Base-by-base conservation (phyloP, 2,888 invertebrate species). In the Eupithecia centaureata region DNA sequence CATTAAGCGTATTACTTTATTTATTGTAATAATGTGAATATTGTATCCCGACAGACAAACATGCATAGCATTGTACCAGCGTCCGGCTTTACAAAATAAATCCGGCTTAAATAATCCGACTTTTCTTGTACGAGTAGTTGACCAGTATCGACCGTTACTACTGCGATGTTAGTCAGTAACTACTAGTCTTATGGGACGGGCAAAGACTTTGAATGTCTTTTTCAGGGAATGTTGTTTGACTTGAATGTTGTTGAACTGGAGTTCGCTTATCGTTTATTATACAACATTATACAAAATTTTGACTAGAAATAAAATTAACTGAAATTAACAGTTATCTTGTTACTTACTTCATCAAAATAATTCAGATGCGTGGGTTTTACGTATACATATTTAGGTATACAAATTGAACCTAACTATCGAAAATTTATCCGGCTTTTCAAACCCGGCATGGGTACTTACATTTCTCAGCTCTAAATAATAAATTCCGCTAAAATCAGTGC, bases 401-500 rank as follows among this genome's bases (percentile, higher is more conserved):
- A 2, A 1, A 18, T 22, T 22, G 0, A 22, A 47, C 18, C 3
- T 13, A 12, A 51, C 2, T 0, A 51, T 15, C 1, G 0, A 13
- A 51, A 27, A 27, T 15, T 7, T 56, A 38, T 30, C 61, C 61
- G 32, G 56, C 38, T 63, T 38, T 59, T 32, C 22, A 22, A 35
- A 30, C 2, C 61, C 58, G 56, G 51, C 51, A n/a, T n/a, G n/a
- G n/a, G n/a, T 22, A 25, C 64, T 58, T 47, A 10, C 27, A 62
- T 35, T 2, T 38, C 56, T 18, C 63, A 60, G 47, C 63, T 15
- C 61, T 28, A 70, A 66, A 61, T 59, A 69, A 70, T 78, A 79
- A 80, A 84, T 82, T 77, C 70, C 61, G 73, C 79, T 76, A 78
- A 82, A 79, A 78, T 74, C 75, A 80, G 76, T 70, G 70, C 77